Base-by-base conservation (phyloP, 2,888 invertebrate species). In the Carpatolechia fugitivella region DNA sequence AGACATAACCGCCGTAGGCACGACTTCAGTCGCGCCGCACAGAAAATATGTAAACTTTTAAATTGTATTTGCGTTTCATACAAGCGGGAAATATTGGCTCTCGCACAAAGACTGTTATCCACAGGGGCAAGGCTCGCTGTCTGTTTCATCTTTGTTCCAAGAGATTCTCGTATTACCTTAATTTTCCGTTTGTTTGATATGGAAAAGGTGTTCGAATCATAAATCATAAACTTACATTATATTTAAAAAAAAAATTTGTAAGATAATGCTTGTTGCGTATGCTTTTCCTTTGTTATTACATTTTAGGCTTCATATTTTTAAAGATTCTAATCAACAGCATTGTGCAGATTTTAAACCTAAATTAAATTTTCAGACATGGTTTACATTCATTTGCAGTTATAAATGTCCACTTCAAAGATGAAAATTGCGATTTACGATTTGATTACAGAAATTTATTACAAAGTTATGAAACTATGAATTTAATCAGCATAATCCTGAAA, bases 21-120 rank as follows among this genome's bases (percentile, higher is more conserved):
- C 73, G 71, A 77, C 74, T 76, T 76, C 73, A 74, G 80, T 79
- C 74, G 74, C 77, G 70, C 76, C 69, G 13, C 1, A 29, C 71
- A 73, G 80, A 80, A 84, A 86, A 85, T 85, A 86, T 87, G 85
- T 80, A 85, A 86, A 87, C 84, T 88, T 87, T 84, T 76, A 86
- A 88, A 88, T 88, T 86, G 80, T 90, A 88, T 88, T 89, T 90
- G 85, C 84, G 82, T 85, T 85, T 85, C 82, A 87, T 86, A 82
- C 79, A 78, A 75, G 78, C 76, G 68, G 74, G 76, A 82, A 84
- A 87, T 85, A 86, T 88, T 85, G 82, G 78, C 78, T 80, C 76
- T 74, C 73, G 68, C 68, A 73, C 78, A 78, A 78, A 78, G 82
- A 74, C 76, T 78, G 40, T 40, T 13, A 41, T 38, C 18, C 11